phyloP scores from a whole-genome alignment of 2,113 vertebrate genomes.

The rabbit (Oryctolagus cuniculus) region DNA sequence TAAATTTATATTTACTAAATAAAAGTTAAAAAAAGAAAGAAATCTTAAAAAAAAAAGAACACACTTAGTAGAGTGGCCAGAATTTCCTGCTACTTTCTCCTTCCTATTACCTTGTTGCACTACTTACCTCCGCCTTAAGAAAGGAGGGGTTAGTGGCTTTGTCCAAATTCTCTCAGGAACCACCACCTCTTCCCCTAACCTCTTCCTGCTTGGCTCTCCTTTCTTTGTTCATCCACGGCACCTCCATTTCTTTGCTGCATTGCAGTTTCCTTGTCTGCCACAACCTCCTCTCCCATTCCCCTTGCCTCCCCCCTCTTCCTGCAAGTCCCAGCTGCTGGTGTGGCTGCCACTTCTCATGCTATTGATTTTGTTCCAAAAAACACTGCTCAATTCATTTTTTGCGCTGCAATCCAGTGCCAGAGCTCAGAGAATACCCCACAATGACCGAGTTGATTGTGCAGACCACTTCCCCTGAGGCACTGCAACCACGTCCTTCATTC shows the following conservation, averaged over 20 bases:
- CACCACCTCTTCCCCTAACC: not conserved
- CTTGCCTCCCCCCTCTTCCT: not conserved
- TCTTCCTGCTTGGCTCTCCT: not conserved
- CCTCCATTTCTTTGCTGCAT: not conserved
- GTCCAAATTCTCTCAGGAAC: not conserved
- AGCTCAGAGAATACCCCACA: conserved; percentile 42
- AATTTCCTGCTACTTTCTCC: not conserved
- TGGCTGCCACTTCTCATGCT: conserved; percentile 55
- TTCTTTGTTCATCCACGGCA: fast-evolving
- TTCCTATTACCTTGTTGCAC: not conserved
- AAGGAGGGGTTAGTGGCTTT: not conserved
- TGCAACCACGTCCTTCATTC: not conserved
- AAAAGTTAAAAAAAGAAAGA: too few species aligned
- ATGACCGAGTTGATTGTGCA: conserved; percentile 59
- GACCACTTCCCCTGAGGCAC: conserved; percentile 10
- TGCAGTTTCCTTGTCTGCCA: not conserved
- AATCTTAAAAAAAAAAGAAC: not conserved
- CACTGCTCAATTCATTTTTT: conserved; percentile 79
- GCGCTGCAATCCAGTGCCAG: not conserved
- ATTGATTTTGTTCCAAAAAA: conserved; percentile 77
- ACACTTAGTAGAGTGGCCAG: not conserved
- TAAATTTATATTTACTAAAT: too few species aligned
- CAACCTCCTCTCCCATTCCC: fast-evolving
- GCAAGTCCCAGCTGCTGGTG: conserved; percentile 12
- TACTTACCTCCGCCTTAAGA: not conserved